These are phyloP conservation scores for Litoditis marina DNA, from an alignment of 2,888 invertebrate genomes.

Conservation along the genomic window DNA sequence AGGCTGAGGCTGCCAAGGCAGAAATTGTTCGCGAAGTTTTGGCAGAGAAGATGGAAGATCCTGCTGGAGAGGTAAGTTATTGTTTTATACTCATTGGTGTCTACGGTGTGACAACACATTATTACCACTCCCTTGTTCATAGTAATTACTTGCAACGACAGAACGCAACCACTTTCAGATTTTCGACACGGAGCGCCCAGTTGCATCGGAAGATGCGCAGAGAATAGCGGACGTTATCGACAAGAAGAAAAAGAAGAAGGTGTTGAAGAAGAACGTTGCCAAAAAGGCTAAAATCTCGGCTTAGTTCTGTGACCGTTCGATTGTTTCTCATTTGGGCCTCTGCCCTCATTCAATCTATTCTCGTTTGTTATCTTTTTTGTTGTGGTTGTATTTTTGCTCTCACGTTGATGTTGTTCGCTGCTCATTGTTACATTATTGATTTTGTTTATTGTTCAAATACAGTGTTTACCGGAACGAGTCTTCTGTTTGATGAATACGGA, in stretches of 20 bases:
- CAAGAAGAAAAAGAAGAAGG: slow-evolving; percentile 25
- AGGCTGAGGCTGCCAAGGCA: slow-evolving; percentile 20
- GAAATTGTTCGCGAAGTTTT: slow-evolving; percentile 23
- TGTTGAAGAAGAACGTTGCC: slow-evolving; percentile 19
- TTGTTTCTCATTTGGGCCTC: too few species aligned
- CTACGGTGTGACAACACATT: too few species aligned
- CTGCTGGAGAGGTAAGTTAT: slow-evolving; percentile 45
- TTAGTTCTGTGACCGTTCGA: neutral
- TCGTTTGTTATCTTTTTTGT: neutral
- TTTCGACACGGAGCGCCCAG: slow-evolving; percentile 27
- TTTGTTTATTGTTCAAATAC: neutral
- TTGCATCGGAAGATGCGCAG: slow-evolving; percentile 16
- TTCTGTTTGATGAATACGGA: too few species aligned
- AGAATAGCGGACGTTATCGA: slow-evolving; percentile 32
- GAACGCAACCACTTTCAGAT: slow-evolving; percentile 23
- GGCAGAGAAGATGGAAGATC: slow-evolving; percentile 44
- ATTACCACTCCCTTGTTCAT: too few species aligned
- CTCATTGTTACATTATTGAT: neutral
- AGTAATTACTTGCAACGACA: neutral
- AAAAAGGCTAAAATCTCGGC: neutral
- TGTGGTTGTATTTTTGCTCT: too few species aligned
- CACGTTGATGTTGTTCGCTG: too few species aligned
- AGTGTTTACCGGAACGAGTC: too few species aligned
- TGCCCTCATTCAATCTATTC: slow-evolving; percentile 1
- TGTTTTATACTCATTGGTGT: neutral